A percentile compares a stretch with the other conserved stretches of the same genome.
Evolutionary conservation across 2,888 invertebrate species (phyloP).

Genomic region (Calliphora vomitoria): DNA sequence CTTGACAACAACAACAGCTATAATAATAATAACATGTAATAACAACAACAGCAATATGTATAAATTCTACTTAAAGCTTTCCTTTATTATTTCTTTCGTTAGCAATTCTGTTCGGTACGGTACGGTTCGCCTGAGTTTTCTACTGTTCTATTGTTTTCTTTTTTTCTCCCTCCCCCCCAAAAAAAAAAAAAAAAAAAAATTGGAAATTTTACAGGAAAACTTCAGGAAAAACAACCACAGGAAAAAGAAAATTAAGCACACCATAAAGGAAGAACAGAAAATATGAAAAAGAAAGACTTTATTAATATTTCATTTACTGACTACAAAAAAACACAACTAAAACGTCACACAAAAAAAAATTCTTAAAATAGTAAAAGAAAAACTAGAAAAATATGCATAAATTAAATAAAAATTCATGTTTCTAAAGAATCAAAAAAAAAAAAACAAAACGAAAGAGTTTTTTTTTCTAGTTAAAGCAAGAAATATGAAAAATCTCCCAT

Average conservation of each 20-base stretch:
- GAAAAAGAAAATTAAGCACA: slow-evolving; percentile 55
- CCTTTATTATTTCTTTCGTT: not conserved
- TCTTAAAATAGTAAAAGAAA: not conserved
- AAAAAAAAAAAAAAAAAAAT: slow-evolving; percentile 7
- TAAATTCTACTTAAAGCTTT: slow-evolving; percentile 22
- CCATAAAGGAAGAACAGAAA: slow-evolving; percentile 5
- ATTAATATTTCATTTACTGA: slow-evolving; percentile 47
- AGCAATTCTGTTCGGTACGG: slow-evolving; percentile 13
- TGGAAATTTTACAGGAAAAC: slow-evolving; percentile 42
- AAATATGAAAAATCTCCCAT: slow-evolving; percentile 35
- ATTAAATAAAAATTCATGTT: slow-evolving; percentile 64
- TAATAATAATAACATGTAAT: not conserved
- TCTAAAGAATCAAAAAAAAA: not conserved
- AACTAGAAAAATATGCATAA: slow-evolving; percentile 47
- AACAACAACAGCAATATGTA: not conserved
- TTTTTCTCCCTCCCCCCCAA: too few species aligned
- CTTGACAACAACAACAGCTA: slow-evolving; percentile 44
- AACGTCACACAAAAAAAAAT: slow-evolving; percentile 6
- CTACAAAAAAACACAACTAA: slow-evolving; percentile 11
- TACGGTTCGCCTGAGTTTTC: not conserved
- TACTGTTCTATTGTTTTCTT: slow-evolving; percentile 31
- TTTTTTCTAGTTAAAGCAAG: not conserved
- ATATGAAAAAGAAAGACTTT: not conserved
- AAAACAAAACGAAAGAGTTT: slow-evolving; percentile 14
- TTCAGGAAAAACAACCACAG: slow-evolving; percentile 36